Evolutionary conservation across 2,888 invertebrate genomes (phyloP).

Genomic region (Drosophila quinaria): DNA sequence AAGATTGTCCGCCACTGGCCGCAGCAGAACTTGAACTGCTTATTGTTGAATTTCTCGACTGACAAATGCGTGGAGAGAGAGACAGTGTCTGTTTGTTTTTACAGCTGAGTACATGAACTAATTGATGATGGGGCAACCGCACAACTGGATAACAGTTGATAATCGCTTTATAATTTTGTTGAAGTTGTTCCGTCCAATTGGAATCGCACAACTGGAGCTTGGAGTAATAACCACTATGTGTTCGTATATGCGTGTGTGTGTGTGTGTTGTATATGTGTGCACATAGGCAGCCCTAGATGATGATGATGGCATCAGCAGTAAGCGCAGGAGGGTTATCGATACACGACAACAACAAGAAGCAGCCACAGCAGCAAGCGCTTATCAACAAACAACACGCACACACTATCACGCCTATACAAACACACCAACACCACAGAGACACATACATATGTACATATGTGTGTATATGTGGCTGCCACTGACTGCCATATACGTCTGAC

Average conservation of each 20-base stretch:
- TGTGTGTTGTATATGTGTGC: constrained; percentile 6
- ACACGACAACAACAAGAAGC: constrained; percentile 54
- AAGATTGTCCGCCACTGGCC: constrained; percentile 2
- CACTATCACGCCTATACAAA: constrained; percentile 26
- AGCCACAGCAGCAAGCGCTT: constrained; percentile 59
- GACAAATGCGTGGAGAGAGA: background rate
- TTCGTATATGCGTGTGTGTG: constrained; percentile 1
- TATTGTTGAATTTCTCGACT: constrained; percentile 1
- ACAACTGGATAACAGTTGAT: constrained; percentile 45
- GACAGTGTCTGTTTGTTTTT: constrained; percentile 8
- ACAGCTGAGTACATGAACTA: constrained; percentile 60
- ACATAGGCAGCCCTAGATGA: constrained; percentile 52
- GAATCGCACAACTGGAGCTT: constrained; percentile 36
- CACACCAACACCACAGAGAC: constrained; percentile 16
- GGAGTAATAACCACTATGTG: background rate
- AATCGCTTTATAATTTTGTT: constrained; percentile 59
- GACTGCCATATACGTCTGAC: constrained; percentile 16
- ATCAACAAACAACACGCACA: constrained; percentile 74
- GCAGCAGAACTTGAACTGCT: constrained; percentile 21
- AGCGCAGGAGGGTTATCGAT: constrained; percentile 69
- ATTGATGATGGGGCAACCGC: constrained; percentile 43
- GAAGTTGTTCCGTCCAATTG: constrained; percentile 33
- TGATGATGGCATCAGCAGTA: constrained; percentile 56
- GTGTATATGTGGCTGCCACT: constrained; percentile 17
- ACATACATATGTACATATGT: constrained; percentile 3